Evolutionary conservation across 2,113 vertebrate species (phyloP).

Genomic region (Salvelinus alpinus): DNA sequence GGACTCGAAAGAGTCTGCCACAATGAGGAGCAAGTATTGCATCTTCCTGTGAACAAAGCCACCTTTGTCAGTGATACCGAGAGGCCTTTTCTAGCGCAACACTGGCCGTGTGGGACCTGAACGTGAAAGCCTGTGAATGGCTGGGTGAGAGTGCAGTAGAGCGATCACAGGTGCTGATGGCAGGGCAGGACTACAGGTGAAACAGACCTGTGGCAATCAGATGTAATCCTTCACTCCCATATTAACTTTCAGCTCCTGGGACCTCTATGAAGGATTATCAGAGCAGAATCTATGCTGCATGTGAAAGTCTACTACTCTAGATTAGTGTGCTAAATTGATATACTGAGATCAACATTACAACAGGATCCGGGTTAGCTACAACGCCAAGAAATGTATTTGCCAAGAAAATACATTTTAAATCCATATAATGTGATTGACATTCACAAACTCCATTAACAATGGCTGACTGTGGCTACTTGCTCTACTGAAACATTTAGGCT

Average conservation of each 20-base stretch:
- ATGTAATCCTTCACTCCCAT: neutral
- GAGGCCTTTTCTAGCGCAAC: constrained; percentile 8
- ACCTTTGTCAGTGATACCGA: neutral
- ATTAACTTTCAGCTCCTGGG: neutral
- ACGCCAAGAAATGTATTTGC: too few species aligned
- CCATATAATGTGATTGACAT: neutral
- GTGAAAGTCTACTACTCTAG: too few species aligned
- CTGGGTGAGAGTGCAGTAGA: neutral
- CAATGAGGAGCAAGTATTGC: neutral
- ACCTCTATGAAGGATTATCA: neutral
- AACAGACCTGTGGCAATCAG: neutral
- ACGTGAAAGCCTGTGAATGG: constrained; percentile 7
- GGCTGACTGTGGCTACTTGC: neutral
- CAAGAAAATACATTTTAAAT: neutral
- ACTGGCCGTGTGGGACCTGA: constrained; percentile 2
- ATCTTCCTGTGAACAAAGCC: constrained; percentile 12
- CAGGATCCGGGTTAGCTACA: too few species aligned
- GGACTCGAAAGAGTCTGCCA: neutral
- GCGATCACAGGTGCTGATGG: too few species aligned
- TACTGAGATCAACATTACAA: too few species aligned
- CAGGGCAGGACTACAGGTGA: neutral
- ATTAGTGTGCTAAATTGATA: too few species aligned
- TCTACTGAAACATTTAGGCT: neutral
- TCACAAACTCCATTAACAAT: neutral
- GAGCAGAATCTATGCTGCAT: neutral